Evolutionary conservation across 2,113 vertebrate genomes (phyloP).

Genomic region (Athene cunicularia): DNA sequence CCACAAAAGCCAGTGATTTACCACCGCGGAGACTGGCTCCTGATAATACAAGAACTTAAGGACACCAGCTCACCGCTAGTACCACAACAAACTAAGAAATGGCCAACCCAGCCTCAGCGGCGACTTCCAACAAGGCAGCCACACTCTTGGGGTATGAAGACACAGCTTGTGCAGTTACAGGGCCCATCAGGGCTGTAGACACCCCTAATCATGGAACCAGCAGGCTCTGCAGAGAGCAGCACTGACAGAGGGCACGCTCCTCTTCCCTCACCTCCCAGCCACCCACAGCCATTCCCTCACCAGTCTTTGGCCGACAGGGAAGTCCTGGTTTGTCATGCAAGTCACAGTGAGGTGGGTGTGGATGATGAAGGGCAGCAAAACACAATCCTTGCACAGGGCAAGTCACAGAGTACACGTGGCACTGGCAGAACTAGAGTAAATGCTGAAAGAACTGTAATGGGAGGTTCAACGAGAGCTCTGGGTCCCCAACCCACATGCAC

Average conservation of each 20-base stretch:
- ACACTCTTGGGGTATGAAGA: rapidly evolving
- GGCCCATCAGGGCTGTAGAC: neutral
- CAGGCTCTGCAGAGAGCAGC: neutral
- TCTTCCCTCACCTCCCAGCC: too few species aligned
- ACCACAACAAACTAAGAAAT: neutral
- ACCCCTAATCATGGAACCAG: neutral
- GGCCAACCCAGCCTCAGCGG: neutral
- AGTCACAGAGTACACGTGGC: rapidly evolving
- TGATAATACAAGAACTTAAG: neutral
- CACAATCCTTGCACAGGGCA: neutral
- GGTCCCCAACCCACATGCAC: too few species aligned
- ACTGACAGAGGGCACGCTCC: neutral
- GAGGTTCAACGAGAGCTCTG: neutral
- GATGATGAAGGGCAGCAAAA: neutral
- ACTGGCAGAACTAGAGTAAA: neutral
- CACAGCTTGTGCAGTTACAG: neutral
- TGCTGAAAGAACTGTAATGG: neutral
- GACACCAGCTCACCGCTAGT: neutral
- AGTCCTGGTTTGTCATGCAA: neutral
- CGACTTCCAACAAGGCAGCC: neutral
- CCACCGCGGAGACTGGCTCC: neutral
- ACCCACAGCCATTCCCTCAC: too few species aligned
- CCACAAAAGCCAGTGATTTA: neutral
- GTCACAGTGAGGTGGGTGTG: neutral
- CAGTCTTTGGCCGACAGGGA: neutral